These are phyloP conservation scores for Biston betularia DNA, from an alignment of 2,888 invertebrate genomes.

Conservation along the genomic window DNA sequence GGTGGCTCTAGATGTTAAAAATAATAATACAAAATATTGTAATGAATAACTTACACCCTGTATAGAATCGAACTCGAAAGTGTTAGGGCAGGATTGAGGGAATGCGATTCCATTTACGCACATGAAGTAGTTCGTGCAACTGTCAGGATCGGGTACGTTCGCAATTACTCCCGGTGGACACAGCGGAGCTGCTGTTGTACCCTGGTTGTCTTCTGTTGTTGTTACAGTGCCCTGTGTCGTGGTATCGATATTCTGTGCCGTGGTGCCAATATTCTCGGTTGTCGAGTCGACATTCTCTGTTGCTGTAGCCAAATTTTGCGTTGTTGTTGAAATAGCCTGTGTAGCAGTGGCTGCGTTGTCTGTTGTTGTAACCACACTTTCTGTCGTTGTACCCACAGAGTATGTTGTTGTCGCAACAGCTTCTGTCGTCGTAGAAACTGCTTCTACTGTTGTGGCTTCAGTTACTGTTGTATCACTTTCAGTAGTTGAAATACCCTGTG, in stretches of 20 bases:
- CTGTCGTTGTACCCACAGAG: neutral
- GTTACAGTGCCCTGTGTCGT: neutral
- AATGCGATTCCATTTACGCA: conserved; percentile 52
- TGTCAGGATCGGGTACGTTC: conserved; percentile 54
- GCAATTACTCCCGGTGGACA: conserved; percentile 51
- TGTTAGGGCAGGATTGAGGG: conserved; percentile 50
- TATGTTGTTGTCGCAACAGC: neutral
- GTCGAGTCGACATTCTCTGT: neutral
- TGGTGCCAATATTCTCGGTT: neutral
- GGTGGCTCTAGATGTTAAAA: too few species aligned
- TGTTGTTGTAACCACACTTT: neutral
- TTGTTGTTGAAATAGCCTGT: neutral
- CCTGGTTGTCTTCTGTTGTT: conserved; percentile 3
- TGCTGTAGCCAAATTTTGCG: neutral
- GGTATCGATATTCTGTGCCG: neutral
- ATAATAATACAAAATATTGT: too few species aligned
- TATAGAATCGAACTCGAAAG: conserved; percentile 52
- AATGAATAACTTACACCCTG: conserved; percentile 41
- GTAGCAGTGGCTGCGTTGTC: neutral
- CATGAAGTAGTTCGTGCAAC: conserved; percentile 56
- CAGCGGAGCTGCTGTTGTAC: conserved; percentile 8
- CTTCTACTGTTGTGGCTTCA: too few species aligned
- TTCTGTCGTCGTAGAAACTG: neutral
- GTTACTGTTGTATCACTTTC: neutral
- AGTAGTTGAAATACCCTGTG: neutral